phyloP scores from a whole-genome alignment of 2,113 vertebrate genomes.

The Anguilla rostrata region DNA sequence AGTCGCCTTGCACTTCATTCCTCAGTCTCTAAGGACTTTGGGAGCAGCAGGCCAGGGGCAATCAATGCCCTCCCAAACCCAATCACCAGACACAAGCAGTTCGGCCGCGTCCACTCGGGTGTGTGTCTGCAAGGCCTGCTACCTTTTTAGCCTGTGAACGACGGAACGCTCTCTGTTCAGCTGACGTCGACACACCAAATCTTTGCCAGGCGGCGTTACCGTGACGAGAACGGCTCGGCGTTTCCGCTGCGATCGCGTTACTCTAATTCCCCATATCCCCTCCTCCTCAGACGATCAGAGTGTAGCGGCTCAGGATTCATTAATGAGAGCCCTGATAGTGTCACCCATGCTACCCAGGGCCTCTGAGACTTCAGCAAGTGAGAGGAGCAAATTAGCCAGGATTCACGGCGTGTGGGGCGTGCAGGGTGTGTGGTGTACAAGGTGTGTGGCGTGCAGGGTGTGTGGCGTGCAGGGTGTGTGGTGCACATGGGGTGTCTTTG shows the following conservation, averaged over 20 bases:
- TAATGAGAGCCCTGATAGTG: conserved; percentile 6
- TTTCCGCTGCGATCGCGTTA: neutral
- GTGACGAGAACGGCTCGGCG: neutral
- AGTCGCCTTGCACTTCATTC: neutral
- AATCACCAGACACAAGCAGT: neutral
- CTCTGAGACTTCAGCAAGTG: neutral
- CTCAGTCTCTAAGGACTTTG: neutral
- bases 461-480: neutral
- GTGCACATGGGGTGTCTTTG: neutral
- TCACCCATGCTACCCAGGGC: neutral
- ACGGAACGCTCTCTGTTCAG: too few species aligned
- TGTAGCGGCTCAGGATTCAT: neutral
- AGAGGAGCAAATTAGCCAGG: neutral
- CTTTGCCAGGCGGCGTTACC: neutral
- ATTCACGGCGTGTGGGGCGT: neutral
- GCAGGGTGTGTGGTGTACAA: neutral
- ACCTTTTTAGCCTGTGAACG: too few species aligned
- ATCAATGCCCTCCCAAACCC: neutral
- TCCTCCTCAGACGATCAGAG: neutral
- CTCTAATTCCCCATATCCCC: neutral
- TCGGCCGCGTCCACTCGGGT: too few species aligned
- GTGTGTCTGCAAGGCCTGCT: too few species aligned
- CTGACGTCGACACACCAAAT: neutral
- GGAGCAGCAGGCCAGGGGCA: neutral
- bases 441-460: neutral